Conservation (phyloP, 2,888 invertebrate genomes). For the Drosophila birchii region DNA sequence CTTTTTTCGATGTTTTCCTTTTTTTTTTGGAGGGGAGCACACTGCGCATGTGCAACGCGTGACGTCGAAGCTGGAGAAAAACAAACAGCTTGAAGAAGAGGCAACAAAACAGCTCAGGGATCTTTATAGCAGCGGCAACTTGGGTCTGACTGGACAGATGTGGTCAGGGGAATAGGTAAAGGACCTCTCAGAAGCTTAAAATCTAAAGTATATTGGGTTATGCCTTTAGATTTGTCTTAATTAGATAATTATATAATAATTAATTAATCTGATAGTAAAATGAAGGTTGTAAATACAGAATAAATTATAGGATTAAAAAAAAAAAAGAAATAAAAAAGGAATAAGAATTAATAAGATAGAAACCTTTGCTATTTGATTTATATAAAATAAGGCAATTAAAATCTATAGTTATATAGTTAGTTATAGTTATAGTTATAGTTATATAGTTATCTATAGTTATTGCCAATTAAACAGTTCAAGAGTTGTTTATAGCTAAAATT, state of each 20-base stretch:
- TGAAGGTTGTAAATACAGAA: not conserved
- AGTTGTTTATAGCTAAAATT: not conserved
- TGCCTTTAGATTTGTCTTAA: no score
- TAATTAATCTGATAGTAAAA: no score
- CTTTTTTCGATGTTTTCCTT: not conserved
- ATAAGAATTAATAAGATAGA: not conserved
- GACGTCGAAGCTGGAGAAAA: slow-evolving; percentile 58
- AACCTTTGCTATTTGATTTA: not conserved
- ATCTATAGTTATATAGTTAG: no score
- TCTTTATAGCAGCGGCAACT: slow-evolving; percentile 1
- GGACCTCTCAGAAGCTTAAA: not conserved
- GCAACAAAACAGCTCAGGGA: slow-evolving; percentile 1
- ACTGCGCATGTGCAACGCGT: slow-evolving; percentile 73
- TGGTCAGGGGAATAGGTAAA: not conserved
- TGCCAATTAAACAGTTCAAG: not conserved
- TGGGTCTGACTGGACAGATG: slow-evolving; percentile 3
- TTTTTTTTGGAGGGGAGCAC: slow-evolving; percentile 43
- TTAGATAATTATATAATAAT: no score
- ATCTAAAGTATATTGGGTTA: not conserved
- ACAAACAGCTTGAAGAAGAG: slow-evolving; percentile 47
- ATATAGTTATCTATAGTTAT: no score
- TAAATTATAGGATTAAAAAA: not conserved
- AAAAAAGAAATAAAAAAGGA: not conserved
- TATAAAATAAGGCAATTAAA: not conserved
- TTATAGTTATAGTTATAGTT: no score